Evolutionary conservation across 1,140 invertebrate species (phyloP).

Genomic region (Nebria ingens): DNA sequence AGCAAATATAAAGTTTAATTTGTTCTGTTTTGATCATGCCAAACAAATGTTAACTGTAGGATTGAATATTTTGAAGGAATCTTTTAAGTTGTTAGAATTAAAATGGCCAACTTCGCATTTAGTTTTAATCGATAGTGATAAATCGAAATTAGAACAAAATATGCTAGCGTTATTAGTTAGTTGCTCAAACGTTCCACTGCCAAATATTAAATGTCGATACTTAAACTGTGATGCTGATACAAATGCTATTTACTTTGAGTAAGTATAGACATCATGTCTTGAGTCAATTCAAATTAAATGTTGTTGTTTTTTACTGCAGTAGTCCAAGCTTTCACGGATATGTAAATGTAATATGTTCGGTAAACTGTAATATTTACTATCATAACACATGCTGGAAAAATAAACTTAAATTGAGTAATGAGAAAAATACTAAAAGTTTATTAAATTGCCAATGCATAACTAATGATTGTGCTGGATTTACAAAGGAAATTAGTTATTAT

Average conservation of each 20-base stretch:
- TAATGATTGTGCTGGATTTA: not conserved
- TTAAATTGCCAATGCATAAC: not conserved
- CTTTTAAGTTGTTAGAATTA: not conserved
- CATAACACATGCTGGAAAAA: not conserved
- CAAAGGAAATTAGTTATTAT: not conserved
- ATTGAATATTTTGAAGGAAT: not conserved
- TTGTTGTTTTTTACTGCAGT: not conserved
- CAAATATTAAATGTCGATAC: not conserved
- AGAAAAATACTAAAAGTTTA: not conserved
- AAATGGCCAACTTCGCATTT: not conserved
- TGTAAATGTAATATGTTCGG: not conserved
- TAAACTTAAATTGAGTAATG: not conserved
- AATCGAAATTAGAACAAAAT: not conserved
- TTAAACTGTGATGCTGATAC: no score
- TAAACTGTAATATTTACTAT: not conserved
- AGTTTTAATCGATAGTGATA: not conserved
- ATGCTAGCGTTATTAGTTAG: not conserved
- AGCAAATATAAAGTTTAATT: not conserved
- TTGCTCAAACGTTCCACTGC: not conserved
- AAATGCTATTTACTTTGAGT: not conserved
- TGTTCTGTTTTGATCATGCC: not conserved
- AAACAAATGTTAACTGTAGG: not conserved
- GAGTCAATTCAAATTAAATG: not conserved
- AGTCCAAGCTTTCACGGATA: not conserved
- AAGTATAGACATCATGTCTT: not conserved